A percentile compares a stretch with the other conserved stretches of the same genome.
phyloP scores from a whole-genome alignment of 2,888 invertebrate genomes.

The Andrena flavipes region DNA sequence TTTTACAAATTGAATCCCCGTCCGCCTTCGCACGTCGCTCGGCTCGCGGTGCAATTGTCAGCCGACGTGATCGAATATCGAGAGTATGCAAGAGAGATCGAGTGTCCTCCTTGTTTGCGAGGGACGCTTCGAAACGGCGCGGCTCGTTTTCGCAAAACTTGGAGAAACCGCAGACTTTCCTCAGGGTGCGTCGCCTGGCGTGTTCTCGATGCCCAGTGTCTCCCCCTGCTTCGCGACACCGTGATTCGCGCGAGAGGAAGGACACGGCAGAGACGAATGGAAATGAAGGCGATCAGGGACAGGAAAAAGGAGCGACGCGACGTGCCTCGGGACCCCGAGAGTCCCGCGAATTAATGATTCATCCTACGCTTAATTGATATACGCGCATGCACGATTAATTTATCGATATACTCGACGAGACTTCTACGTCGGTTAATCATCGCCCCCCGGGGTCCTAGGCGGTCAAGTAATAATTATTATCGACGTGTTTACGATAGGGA shows the following conservation, averaged over 20 bases:
- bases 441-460: conserved; percentile 55
- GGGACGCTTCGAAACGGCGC: neutral
- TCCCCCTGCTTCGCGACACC: conserved; percentile 4
- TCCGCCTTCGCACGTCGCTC: conserved; percentile 7
- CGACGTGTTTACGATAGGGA: conserved; percentile 64
- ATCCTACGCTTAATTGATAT: conserved; percentile 75
- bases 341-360: conserved; percentile 69
- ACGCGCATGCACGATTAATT: conserved; percentile 73
- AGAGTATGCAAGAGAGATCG: conserved; percentile 8
- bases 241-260: conserved; percentile 6
- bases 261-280: conserved; percentile 22
- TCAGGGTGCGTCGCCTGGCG: conserved; percentile 27
- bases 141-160: neutral
- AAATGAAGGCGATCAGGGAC: conserved; percentile 27
- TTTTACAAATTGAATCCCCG: conserved; percentile 57
- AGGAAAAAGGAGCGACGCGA: conserved; percentile 12
- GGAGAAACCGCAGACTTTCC: conserved; percentile 18
- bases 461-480: conserved; percentile 65
- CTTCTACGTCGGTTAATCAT: conserved; percentile 66
- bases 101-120: neutral
- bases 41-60: conserved; percentile 36
- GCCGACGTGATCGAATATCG: conserved; percentile 31
- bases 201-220: conserved; percentile 57
- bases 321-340: conserved; percentile 18
- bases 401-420: conserved; percentile 73